These are phyloP conservation scores for Apamea anceps DNA, from an alignment of 2,888 invertebrate species.

Conservation along the genomic window DNA sequence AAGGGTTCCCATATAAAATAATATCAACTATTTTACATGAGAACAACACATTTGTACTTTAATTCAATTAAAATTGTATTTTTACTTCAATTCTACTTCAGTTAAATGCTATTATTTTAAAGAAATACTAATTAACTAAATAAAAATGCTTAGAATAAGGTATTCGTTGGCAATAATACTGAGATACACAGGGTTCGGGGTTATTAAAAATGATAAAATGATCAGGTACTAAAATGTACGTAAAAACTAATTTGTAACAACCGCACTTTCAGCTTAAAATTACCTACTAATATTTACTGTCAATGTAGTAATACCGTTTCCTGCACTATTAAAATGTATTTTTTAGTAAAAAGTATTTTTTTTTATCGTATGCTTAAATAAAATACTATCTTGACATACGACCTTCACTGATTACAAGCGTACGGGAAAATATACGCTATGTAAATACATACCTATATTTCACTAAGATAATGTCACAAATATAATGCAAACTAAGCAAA, in stretches of 20 bases:
- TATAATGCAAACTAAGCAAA: not conserved
- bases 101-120: conserved; percentile 62
- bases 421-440: conserved; percentile 1
- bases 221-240: conserved; percentile 45
- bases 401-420: not conserved
- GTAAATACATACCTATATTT: conserved; percentile 21
- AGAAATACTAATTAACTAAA: conserved; percentile 51
- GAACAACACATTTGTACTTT: not conserved
- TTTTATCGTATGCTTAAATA: not conserved
- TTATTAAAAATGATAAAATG: conserved; percentile 10
- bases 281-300: not conserved
- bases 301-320: not conserved
- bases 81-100: conserved; percentile 12
- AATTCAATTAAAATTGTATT: conserved; percentile 28
- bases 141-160: conserved; percentile 68
- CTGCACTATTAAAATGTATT: not conserved
- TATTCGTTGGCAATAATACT: conserved; percentile 66
- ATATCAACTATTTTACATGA: not conserved
- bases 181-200: conserved; percentile 26
- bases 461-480: conserved; percentile 20
- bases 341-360: not conserved
- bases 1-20: conserved; percentile 20
- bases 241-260: conserved; percentile 10
- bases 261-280: conserved; percentile 2
- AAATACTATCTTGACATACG: not conserved